phyloP scores from a whole-genome alignment of 2,888 invertebrate genomes.

The Clunio marinus region DNA sequence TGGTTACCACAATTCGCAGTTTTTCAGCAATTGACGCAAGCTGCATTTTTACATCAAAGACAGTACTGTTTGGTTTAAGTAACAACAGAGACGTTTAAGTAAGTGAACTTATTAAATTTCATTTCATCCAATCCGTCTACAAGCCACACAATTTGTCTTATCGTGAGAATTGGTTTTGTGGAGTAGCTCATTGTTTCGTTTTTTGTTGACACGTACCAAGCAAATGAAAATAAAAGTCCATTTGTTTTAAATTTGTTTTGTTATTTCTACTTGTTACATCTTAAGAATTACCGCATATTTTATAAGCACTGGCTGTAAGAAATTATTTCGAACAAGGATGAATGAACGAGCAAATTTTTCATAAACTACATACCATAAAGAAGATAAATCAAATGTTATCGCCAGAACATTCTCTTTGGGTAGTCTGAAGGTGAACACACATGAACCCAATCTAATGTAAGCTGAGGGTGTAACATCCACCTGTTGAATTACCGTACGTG shows the following conservation, averaged over 20 bases:
- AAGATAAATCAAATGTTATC: no score
- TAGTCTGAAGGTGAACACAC: no score
- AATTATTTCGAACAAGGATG: no score
- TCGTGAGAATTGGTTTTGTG: slow-evolving; percentile 39
- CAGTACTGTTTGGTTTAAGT: not conserved
- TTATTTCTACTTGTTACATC: not conserved
- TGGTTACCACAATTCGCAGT: slow-evolving; percentile 29
- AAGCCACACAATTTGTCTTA: slow-evolving; percentile 24
- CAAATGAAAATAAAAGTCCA: slow-evolving; percentile 36
- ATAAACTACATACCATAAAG: no score
- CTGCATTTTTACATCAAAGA: slow-evolving; percentile 34
- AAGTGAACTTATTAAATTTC: not conserved
- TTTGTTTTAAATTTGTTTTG: slow-evolving; percentile 26
- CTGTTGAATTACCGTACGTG: slow-evolving; percentile 4
- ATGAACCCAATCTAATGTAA: no score
- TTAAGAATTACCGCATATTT: slow-evolving; percentile 8
- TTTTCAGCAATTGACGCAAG: slow-evolving; percentile 36
- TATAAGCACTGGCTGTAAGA: no score
- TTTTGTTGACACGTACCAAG: not conserved
- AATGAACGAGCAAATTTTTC: no score
- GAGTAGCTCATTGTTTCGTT: slow-evolving; percentile 37
- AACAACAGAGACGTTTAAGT: not conserved
- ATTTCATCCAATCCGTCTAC: not conserved
- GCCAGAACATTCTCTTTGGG: no score
- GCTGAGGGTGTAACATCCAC: not conserved